phyloP scores from a whole-genome alignment of 2,888 invertebrate genomes.

The Standfussiana lucernea region DNA sequence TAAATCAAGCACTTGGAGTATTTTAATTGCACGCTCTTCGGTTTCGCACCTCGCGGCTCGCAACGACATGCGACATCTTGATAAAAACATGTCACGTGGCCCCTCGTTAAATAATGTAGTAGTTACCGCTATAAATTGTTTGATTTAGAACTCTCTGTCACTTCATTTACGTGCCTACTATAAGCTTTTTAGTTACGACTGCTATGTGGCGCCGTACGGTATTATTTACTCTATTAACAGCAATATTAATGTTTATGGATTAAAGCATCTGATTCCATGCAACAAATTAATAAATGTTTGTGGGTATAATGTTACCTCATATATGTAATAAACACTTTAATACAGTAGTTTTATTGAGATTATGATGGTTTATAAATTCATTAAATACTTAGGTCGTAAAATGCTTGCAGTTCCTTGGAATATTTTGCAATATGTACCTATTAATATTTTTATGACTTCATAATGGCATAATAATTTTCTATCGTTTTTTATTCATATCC shows the following conservation, averaged over 20 bases:
- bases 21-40: constrained; percentile 77
- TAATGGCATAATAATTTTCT: not conserved
- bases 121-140: constrained; percentile 74
- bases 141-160: constrained; percentile 69
- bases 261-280: constrained; percentile 50
- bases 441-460: not conserved
- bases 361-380: constrained; percentile 24
- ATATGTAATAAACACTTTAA: constrained; percentile 20
- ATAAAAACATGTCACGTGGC: constrained; percentile 74
- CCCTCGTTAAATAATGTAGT: constrained; percentile 77
- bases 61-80: constrained; percentile 72
- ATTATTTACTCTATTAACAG: constrained; percentile 57
- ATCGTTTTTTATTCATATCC: constrained; percentile 1
- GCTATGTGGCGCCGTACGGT: constrained; percentile 53
- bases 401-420: not conserved
- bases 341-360: constrained; percentile 23
- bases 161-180: constrained; percentile 65
- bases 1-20: constrained; percentile 78
- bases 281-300: constrained; percentile 36
- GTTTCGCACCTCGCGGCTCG: constrained; percentile 80
- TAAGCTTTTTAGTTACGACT: constrained; percentile 49
- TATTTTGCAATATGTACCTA: constrained; percentile 11
- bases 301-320: constrained; percentile 22
- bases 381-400: constrained; percentile 24
- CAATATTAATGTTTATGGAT: constrained; percentile 54